Evolutionary conservation across 2,888 invertebrate species (phyloP).

Genomic region (Microplitis deprimator): DNA sequence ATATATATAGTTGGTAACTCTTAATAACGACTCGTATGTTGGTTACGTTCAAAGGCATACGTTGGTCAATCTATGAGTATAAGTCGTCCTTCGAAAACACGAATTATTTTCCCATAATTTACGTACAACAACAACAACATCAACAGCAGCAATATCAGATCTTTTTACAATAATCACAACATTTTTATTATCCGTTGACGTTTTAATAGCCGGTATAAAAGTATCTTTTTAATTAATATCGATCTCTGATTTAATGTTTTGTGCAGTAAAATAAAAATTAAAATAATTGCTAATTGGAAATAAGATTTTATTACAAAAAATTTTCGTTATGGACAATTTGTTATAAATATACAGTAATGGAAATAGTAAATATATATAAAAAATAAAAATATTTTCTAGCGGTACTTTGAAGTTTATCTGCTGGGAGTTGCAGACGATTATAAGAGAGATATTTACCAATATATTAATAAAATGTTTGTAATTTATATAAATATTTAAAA

Average conservation of each 20-base stretch:
- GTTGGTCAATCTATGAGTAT: background rate
- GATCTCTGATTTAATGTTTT: background rate
- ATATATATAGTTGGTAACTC: background rate
- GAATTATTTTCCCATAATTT: background rate
- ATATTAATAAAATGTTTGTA: background rate
- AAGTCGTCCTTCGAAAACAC: background rate
- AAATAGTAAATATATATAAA: background rate
- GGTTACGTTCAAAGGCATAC: background rate
- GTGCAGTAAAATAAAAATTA: background rate
- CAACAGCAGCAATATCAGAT: background rate
- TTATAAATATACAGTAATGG: background rate
- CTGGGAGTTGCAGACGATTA: background rate
- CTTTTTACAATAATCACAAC: background rate
- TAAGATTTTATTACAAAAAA: background rate
- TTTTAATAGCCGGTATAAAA: background rate
- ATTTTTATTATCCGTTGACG: background rate
- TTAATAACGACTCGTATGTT: background rate
- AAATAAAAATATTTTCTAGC: background rate
- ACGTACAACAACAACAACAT: background rate
- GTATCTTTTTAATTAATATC: background rate
- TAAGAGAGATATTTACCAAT: background rate
- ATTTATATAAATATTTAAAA: constrained; percentile 1
- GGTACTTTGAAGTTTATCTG: background rate
- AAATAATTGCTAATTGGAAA: background rate
- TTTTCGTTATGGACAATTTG: background rate